These are phyloP conservation scores for Muntiacus reevesi DNA, from an alignment of 2,113 vertebrate species.

Conservation along the genomic window DNA sequence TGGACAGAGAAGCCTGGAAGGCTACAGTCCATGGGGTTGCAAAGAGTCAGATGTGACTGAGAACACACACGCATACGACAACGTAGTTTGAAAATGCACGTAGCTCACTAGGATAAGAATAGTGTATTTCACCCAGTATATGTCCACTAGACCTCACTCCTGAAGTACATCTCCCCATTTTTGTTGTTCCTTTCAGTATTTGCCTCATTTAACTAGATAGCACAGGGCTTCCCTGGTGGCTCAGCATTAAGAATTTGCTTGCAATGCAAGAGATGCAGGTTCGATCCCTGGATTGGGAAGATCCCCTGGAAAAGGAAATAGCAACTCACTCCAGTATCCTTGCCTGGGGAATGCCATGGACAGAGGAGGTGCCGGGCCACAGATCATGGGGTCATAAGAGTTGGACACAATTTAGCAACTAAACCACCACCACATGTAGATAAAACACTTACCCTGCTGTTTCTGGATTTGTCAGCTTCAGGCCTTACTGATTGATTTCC, in stretches of 20 bases:
- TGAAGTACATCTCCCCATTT: accelerated
- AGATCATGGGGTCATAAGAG: not conserved
- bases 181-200: not conserved
- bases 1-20: not conserved
- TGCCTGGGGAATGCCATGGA: not conserved
- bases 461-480: not conserved
- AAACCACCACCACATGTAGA: not conserved
- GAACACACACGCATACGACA: not conserved
- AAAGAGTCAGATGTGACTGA: not conserved
- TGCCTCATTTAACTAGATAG: not conserved
- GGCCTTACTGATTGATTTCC: not conserved
- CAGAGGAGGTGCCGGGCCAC: not conserved
- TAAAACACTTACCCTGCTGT: not conserved
- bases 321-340: not conserved
- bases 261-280: not conserved
- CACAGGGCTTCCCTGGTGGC: not conserved
- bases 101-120: not conserved
- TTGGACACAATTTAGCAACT: not conserved
- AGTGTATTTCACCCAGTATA: accelerated
- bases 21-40: not conserved
- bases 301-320: not conserved
- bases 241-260: not conserved
- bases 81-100: not conserved
- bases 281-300: not conserved
- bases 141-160: not conserved